Conservation (phyloP, 30 jellyfish, hydroid and myxozoan genomes). For the Turritopsis rubra region DNA sequence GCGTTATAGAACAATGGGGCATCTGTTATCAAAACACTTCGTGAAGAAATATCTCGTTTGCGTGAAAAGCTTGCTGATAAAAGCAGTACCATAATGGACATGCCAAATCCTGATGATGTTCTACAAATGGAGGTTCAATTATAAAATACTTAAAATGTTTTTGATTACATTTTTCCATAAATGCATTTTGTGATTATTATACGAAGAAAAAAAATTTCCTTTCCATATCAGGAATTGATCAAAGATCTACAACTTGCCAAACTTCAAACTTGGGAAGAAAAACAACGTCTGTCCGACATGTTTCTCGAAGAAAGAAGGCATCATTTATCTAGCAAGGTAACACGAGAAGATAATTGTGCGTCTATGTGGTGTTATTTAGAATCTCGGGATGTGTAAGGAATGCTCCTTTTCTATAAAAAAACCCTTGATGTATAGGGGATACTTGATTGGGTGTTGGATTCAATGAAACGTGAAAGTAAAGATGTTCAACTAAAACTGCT, state of each 20-base stretch:
- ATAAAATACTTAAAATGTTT: not conserved
- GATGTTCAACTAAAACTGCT: slow-evolving; percentile 76
- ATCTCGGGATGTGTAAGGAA: too few species aligned
- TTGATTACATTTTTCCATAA: not conserved
- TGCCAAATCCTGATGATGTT: slow-evolving; percentile 67
- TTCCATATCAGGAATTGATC: slow-evolving; percentile 42
- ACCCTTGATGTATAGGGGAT: slow-evolving; percentile 37
- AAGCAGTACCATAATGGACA: slow-evolving; percentile 44
- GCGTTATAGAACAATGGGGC: slow-evolving; percentile 51
- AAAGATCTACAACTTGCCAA: slow-evolving; percentile 76
- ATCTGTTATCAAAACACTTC: slow-evolving; percentile 53
- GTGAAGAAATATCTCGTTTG: slow-evolving; percentile 65
- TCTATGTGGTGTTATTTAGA: not conserved
- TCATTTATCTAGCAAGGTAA: slow-evolving; percentile 65
- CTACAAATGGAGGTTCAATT: slow-evolving; percentile 50
- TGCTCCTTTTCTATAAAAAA: not conserved
- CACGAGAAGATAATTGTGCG: not conserved
- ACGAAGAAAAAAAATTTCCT: not conserved
- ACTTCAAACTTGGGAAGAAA: slow-evolving; percentile 93
- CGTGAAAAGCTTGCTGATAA: slow-evolving; percentile 62
- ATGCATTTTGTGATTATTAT: too few species aligned
- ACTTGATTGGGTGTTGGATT: slow-evolving; percentile 82
- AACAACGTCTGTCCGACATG: slow-evolving; percentile 73
- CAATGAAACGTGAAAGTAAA: slow-evolving; percentile 77
- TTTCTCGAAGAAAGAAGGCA: slow-evolving; percentile 85